Evolutionary conservation across 1,140 invertebrate genomes (phyloP), one percentile per base, ranked within the genome.

Genomic region (Bathynomus jamesi): DNA sequence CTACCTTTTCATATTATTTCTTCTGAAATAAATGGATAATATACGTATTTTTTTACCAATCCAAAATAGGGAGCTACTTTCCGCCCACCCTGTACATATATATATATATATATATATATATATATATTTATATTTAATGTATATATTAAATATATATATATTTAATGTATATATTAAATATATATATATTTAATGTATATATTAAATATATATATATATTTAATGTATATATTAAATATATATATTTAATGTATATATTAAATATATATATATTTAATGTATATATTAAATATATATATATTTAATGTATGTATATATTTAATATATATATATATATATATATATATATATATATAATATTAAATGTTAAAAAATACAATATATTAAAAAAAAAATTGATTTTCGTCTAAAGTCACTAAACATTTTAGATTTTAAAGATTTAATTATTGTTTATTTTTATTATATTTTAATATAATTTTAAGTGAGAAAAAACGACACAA

Each of bases 311-410:
- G n/a, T 65, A 28, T 28, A 27, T 65, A 65, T 28, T n/a, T n/a
- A n/a, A 5, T 65, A 28, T 65, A 65, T 65, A 28, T 65, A 65
- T 65, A 65, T 65, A 65, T 10, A 65, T 28, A 64, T 64, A 64
- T 64, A 63, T 28, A 64, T 64, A 64, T 64, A 28, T 64, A 64
- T 64, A 64, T 27, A 64, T 64, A 27, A 27, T 27, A 27, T 8
- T 27, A 29, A 11, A 27, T 64, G 24, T 64, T 4, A 25, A 28
- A 3, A 17, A 25, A 30, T 29, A 53, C 5, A n/a, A n/a, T n/a
- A n/a, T n/a, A n/a, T n/a, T n/a, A n/a, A n/a, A n/a, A n/a, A n/a
- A n/a, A n/a, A n/a, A n/a, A n/a, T n/a, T n/a, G n/a, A n/a, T n/a
- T n/a, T n/a, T n/a, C n/a, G n/a, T n/a, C n/a, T n/a, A n/a, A n/a